Evolutionary conservation across 2,113 vertebrate genomes (phyloP).

Genomic region (Bubo blakistoni): DNA sequence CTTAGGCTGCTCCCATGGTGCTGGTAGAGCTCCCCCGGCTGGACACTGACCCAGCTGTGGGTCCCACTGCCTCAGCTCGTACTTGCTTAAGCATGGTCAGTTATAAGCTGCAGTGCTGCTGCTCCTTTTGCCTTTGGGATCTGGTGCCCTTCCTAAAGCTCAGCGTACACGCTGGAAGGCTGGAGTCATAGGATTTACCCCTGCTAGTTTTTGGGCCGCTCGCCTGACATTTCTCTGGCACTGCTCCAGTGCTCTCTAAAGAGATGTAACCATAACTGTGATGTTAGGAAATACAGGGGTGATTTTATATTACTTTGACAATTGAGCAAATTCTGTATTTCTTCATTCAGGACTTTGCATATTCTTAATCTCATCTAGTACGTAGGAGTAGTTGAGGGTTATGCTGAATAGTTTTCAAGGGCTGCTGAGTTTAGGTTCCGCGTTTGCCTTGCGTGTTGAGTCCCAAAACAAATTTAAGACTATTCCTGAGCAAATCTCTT

Average conservation of each 20-base stretch:
- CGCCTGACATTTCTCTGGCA: not conserved
- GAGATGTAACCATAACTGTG: not conserved
- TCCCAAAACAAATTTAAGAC: not conserved
- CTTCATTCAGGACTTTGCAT: not conserved
- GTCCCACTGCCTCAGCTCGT: not conserved
- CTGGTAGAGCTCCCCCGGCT: not conserved
- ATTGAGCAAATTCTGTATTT: not conserved
- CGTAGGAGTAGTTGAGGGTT: not conserved
- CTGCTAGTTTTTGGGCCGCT: not conserved
- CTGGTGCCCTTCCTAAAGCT: not conserved
- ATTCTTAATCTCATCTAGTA: not conserved
- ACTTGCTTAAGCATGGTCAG: not conserved
- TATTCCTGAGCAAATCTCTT: not conserved
- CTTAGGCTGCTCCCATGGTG: not conserved
- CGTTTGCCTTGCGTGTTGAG: not conserved
- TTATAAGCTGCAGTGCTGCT: not conserved
- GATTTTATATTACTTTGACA: not conserved
- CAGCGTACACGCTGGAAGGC: not conserved
- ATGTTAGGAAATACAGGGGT: not conserved
- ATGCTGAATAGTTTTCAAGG: not conserved
- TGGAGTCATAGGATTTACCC: not conserved
- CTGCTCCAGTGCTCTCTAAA: not conserved
- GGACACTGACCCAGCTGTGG: not conserved
- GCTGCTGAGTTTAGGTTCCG: not conserved
- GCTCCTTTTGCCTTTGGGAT: not conserved